phyloP scores from a whole-genome alignment of 2,888 invertebrate genomes.

The Eupithecia centaureata region DNA sequence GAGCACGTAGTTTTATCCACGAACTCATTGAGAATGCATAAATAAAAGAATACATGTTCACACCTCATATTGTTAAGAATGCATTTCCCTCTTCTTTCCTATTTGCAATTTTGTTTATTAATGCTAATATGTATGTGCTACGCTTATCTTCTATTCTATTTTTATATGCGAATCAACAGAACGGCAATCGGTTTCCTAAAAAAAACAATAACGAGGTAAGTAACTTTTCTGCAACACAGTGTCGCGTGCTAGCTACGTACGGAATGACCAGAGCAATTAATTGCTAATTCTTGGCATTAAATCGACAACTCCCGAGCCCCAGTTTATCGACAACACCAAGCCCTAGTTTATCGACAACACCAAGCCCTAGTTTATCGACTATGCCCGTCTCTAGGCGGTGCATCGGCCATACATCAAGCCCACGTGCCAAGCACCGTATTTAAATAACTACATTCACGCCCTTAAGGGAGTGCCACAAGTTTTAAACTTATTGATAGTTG shows the following conservation, averaged over 20 bases:
- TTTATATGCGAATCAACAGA: too few species aligned
- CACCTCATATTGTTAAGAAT: too few species aligned
- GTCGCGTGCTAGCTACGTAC: background rate
- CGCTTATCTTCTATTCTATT: too few species aligned
- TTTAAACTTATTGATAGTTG: background rate
- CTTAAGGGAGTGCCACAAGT: conserved; percentile 25
- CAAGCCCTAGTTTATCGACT: conserved; percentile 12
- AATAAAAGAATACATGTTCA: too few species aligned
- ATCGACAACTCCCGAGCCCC: too few species aligned
- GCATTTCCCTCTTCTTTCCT: too few species aligned
- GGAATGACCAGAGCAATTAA: background rate
- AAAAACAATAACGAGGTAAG: background rate
- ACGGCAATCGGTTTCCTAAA: background rate
- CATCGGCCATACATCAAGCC: conserved; percentile 52
- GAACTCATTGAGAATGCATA: too few species aligned
- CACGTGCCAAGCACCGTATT: conserved; percentile 55
- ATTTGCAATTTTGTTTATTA: too few species aligned
- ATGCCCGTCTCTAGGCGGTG: conserved; percentile 37
- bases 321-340: background rate
- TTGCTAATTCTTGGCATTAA: background rate
- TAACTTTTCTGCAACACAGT: background rate
- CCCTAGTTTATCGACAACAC: background rate
- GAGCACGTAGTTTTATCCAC: too few species aligned
- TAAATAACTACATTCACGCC: conserved; percentile 51
- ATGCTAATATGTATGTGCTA: too few species aligned